Evolutionary conservation across 2,797 vertebrate genomes (phyloP).

Genomic region (Enteromius trimaculatus): DNA sequence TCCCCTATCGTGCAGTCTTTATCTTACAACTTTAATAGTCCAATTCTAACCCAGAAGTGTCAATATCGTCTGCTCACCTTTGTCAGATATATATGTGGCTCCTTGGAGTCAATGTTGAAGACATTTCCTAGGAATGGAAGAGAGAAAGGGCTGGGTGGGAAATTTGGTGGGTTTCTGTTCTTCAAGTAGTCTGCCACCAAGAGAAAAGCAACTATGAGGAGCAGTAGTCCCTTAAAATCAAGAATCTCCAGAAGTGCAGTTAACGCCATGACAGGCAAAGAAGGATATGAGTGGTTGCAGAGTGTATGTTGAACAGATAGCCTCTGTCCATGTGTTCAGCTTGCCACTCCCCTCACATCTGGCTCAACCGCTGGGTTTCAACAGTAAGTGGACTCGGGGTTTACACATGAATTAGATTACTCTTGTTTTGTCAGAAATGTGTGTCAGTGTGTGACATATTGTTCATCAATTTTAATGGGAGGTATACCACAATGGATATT

Average conservation of each 20-base stretch:
- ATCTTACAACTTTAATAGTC: neutral
- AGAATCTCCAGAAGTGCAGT: slow-evolving; percentile 33
- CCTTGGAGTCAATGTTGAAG: slow-evolving; percentile 76
- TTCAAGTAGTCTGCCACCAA: slow-evolving; percentile 69
- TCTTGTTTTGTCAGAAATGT: neutral
- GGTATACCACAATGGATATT: neutral
- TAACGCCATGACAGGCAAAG: slow-evolving; percentile 9
- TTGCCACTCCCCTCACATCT: slow-evolving; percentile 20
- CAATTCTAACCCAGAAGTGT: neutral
- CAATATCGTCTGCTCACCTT: slow-evolving; percentile 75
- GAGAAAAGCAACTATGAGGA: slow-evolving; percentile 66
- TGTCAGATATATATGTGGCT: slow-evolving; percentile 81
- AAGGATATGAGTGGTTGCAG: neutral
- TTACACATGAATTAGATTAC: neutral
- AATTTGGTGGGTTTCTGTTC: slow-evolving; percentile 77
- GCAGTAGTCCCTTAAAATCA: slow-evolving; percentile 63
- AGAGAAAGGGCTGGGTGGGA: slow-evolving; percentile 79
- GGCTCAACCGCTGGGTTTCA: neutral
- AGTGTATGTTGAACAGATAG: neutral
- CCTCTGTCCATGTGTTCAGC: neutral
- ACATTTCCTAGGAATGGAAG: slow-evolving; percentile 83
- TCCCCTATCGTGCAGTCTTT: too few relatives aligned
- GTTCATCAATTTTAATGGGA: neutral
- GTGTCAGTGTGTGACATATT: too few relatives aligned
- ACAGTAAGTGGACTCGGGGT: too few relatives aligned